Percentiles rank a stretch among this genome's conserved stretches.
phyloP scores from a whole-genome alignment of 2,888 invertebrate genomes.

The Gonocerus acuteangulatus region DNA sequence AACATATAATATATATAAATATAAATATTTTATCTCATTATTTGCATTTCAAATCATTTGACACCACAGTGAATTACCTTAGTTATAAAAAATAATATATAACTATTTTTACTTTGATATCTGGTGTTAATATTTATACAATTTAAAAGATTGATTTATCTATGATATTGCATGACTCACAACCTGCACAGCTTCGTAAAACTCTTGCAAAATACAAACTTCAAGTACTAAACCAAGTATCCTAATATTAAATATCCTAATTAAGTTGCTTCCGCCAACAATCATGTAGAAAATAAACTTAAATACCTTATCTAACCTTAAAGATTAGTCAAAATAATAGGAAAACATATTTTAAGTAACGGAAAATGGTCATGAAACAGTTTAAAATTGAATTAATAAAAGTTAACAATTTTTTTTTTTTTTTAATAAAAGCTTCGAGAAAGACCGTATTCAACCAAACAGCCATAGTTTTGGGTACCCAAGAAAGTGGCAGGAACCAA shows the following conservation, averaged over 20 bases:
- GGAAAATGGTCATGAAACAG: no score
- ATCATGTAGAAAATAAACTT: background rate
- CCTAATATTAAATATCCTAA: constrained; percentile 7
- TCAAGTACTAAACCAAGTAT: constrained; percentile 1
- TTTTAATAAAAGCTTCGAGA: no score
- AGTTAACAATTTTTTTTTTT: no score
- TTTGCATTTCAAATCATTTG: constrained; percentile 14
- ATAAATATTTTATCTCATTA: background rate
- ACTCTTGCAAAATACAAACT: background rate
- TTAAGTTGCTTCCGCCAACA: constrained; percentile 20
- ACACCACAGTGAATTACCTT: background rate
- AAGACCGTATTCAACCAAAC: no score
- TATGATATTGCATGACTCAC: constrained; percentile 21
- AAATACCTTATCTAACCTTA: background rate
- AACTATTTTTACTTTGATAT: constrained; percentile 10
- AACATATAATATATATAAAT: constrained; percentile 2
- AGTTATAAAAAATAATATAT: constrained; percentile 19
- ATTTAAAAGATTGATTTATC: constrained; percentile 15
- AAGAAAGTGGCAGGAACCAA: constrained; percentile 2
- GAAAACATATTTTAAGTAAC: no score
- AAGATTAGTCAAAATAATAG: no score
- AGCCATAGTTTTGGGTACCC: no score
- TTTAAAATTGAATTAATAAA: no score
- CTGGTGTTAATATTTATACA: constrained; percentile 13
- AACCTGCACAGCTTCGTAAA: constrained; percentile 3